Evolutionary conservation across 2,888 invertebrate species (phyloP), one percentile per base, ranked within the genome.

Genomic region (Ornithoptera priamus): DNA sequence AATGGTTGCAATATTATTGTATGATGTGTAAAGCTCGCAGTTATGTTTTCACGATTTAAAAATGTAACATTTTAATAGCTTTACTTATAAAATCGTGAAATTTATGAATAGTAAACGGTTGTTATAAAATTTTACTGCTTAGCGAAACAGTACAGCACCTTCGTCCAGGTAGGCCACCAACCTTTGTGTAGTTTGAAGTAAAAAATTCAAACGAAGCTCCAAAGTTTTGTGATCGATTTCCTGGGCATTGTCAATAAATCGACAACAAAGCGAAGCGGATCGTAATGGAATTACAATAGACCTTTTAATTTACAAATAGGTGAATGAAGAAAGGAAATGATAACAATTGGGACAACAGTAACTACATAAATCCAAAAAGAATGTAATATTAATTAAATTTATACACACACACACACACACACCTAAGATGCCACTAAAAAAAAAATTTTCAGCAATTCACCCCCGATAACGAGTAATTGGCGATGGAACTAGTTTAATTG

Each of bases 201-300:
- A 46, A 66, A 65, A 65, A 69, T 46, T 57, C 24, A 61, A 70
- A 62, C 53, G 62, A 62, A 53, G 69, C 66, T 64, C 62, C 66
- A 61, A 30, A 62, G 62, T 70, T 66, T 58, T 62, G 58, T 70
- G 69, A 65, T 69, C 57, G 69, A 70, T 70, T 70, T 70, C 69
- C 69, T 70, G 69, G 39, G 69, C 53, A 70, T 70, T 70, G 69
- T 70, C 67, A 67, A 70, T 67, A 64, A 70, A 70, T 70, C 70
- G 67, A 70, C 70, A 70, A 70, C 67, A 67, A 70, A 70, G 70
- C 70, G 67, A 53, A 67, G 53, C 70, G 61, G 56, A 67, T 62
- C 42, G 67, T 70, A 70, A 70, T 70, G 67, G 70, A 64, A 58
- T 56, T 18, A 70, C 70, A 70, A 70, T 67, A 60, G 69, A 24